phyloP scores from a whole-genome alignment of 92 coral and sea anemone species.

The Galaxea fascicularis region DNA sequence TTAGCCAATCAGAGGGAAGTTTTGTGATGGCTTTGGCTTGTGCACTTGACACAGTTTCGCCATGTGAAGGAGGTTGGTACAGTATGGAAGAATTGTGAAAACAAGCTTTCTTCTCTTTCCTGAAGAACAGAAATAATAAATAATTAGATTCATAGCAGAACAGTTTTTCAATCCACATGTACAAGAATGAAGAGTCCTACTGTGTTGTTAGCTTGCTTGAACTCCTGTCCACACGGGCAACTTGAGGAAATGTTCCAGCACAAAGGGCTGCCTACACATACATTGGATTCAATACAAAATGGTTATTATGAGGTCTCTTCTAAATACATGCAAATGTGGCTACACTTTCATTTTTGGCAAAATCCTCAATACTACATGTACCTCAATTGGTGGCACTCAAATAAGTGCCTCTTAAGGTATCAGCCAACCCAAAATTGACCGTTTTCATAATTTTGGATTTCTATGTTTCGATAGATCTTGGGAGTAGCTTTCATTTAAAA shows the following conservation, averaged over 20 bases:
- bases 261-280: slow-evolving; percentile 95
- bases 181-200: slow-evolving; percentile 60
- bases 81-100: slow-evolving; percentile 87
- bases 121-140: slow-evolving; percentile 1
- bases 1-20: slow-evolving; percentile 95
- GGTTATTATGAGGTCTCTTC: not conserved
- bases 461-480: too few relatives aligned
- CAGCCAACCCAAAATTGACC: too few relatives aligned
- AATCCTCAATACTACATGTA: too few relatives aligned
- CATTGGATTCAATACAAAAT: not conserved
- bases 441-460: too few relatives aligned
- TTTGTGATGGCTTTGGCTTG: slow-evolving; percentile 74
- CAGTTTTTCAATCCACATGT: too few relatives aligned
- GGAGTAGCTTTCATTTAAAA: too few relatives aligned
- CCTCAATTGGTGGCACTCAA: too few relatives aligned
- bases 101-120: slow-evolving; percentile 93
- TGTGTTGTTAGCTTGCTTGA: slow-evolving; percentile 84
- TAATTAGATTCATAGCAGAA: not conserved
- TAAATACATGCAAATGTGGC: too few relatives aligned
- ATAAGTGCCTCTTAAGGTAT: too few relatives aligned
- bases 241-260: slow-evolving; percentile 94
- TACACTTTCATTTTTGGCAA: too few relatives aligned
- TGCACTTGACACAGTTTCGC: slow-evolving; percentile 63
- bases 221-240: slow-evolving; percentile 85
- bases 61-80: slow-evolving; percentile 78